Conservation (phyloP, 2,797 vertebrate genomes). For the Remorina albescens region DNA sequence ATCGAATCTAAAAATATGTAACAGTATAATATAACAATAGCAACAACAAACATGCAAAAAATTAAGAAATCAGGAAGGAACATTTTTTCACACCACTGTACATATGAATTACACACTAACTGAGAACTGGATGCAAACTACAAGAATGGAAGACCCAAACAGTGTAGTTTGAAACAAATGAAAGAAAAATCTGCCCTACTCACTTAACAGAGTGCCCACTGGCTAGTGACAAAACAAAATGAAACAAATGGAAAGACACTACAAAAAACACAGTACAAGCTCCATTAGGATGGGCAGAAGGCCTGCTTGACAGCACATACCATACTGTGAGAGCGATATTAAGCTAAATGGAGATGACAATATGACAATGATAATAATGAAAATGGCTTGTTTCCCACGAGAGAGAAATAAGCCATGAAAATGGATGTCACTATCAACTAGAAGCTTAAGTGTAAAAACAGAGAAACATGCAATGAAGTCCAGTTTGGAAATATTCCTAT, state of each 20-base stretch:
- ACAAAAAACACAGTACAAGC: not conserved
- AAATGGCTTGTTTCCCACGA: no score
- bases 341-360: constrained; percentile 2
- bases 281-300: not conserved
- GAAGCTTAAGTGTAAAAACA: not conserved
- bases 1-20: no score
- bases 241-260: not conserved
- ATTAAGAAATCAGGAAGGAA: no score
- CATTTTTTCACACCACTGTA: no score
- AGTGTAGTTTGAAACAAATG: no score
- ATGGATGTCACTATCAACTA: constrained; percentile 11
- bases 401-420: constrained; percentile 15
- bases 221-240: not conserved
- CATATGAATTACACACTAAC: no score
- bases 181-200: no score
- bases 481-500: constrained; percentile 33
- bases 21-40: no score
- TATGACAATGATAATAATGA: constrained; percentile 17
- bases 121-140: no score
- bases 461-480: constrained; percentile 3
- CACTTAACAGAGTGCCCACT: no score
- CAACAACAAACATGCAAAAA: no score
- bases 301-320: not conserved
- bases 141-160: no score
- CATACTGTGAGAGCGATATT: constrained; percentile 1